phyloP scores from a whole-genome alignment of 2,113 vertebrate species.

The Montifringilla adamsi region DNA sequence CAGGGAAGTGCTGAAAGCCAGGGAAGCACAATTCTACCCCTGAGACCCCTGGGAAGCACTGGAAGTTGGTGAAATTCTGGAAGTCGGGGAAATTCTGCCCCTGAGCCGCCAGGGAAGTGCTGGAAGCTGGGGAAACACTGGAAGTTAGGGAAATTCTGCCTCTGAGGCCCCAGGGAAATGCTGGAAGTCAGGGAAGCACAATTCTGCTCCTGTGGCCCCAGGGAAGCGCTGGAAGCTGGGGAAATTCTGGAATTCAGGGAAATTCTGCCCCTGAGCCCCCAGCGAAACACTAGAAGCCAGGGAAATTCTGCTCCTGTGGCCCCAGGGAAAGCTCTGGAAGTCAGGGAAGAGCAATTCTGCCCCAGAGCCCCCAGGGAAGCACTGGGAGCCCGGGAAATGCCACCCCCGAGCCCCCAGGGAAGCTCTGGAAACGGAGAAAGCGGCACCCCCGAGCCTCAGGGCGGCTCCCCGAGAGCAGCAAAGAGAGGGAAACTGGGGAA shows the following conservation, averaged over 20 bases:
- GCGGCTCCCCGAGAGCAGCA: neutral
- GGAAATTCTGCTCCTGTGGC: neutral
- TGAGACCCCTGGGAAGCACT: no score
- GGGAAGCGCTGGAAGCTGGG: accelerated
- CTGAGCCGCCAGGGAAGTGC: neutral
- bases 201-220: neutral
- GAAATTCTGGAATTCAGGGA: neutral
- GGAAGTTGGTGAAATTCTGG: no score
- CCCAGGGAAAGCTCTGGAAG: neutral
- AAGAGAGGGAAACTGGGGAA: no score
- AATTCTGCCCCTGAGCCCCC: no score
- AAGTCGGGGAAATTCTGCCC: no score
- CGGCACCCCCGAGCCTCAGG: neutral
- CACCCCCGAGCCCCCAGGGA: no score
- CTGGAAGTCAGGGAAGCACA: neutral
- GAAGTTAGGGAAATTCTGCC: neutral
- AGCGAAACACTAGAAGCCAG: accelerated
- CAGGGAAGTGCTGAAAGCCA: accelerated
- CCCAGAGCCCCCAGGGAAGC: no score
- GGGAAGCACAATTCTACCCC: no score
- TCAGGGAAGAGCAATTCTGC: no score
- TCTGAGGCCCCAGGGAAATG: no score
- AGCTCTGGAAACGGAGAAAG: no score
- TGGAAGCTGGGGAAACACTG: neutral
- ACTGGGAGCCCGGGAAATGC: no score